Percentiles rank a stretch among this genome's conserved stretches.
phyloP scores from a whole-genome alignment of 1,140 invertebrate genomes.

The Anastrepha obliqua region DNA sequence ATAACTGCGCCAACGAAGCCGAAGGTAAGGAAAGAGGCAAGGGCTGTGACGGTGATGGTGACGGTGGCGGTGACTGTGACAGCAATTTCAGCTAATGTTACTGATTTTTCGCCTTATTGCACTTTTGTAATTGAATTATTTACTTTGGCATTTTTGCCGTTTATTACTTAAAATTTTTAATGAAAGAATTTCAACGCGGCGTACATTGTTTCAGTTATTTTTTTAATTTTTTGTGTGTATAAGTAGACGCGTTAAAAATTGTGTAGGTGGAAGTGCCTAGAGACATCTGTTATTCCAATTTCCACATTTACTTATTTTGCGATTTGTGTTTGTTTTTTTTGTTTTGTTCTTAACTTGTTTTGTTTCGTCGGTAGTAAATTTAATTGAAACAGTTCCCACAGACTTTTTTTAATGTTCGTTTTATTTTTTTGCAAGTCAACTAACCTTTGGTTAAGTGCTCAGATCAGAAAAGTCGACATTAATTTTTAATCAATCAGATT shows the following conservation, averaged over 20 bases:
- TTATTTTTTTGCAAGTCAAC: too few relatives aligned
- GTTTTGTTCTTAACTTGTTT: neutral
- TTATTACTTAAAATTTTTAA: slow-evolving; percentile 26
- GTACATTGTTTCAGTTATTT: neutral
- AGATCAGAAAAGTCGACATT: neutral
- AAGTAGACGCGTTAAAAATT: neutral
- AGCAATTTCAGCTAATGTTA: slow-evolving; percentile 14
- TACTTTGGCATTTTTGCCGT: slow-evolving; percentile 12
- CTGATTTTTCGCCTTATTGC: neutral
- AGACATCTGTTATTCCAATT: neutral
- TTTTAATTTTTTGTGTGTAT: neutral
- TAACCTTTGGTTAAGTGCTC: too few relatives aligned
- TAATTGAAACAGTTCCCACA: too few relatives aligned
- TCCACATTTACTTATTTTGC: neutral
- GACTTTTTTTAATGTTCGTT: too few relatives aligned
- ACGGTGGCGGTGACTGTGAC: neutral
- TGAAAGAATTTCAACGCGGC: neutral
- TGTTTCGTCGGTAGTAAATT: too few relatives aligned
- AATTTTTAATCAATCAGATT: slow-evolving; percentile 1
- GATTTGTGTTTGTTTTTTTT: neutral
- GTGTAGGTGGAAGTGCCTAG: neutral
- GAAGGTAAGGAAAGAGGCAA: neutral
- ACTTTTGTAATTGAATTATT: slow-evolving; percentile 9
- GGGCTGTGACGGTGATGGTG: neutral
- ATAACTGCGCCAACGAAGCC: neutral